Percentiles rank a stretch among this genome's conserved stretches.
Evolutionary conservation across 2,888 invertebrate species (phyloP).

Genomic region (Leptopilina syphax): DNA sequence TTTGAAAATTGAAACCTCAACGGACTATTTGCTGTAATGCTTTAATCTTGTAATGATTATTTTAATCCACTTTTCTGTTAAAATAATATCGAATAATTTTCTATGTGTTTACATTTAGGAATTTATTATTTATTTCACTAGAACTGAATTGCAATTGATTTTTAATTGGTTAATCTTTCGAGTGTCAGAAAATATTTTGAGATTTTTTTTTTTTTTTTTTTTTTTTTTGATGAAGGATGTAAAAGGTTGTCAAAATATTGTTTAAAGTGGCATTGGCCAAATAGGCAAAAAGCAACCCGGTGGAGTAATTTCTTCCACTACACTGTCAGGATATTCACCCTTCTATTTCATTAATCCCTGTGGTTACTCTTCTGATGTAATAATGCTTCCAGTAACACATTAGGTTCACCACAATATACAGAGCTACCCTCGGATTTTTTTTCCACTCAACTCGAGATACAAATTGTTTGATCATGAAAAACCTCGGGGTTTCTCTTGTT

Average conservation of each 20-base stretch:
- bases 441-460: not conserved
- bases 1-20: too few species aligned
- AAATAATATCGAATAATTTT: too few species aligned
- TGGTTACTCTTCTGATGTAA: slow-evolving; percentile 55
- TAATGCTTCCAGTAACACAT: slow-evolving; percentile 55
- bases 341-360: slow-evolving; percentile 66
- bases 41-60: too few species aligned
- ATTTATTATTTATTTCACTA: too few species aligned
- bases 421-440: slow-evolving; percentile 33
- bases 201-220: too few species aligned
- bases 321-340: slow-evolving; percentile 63
- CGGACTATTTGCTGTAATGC: too few species aligned
- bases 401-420: slow-evolving; percentile 23
- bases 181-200: too few species aligned
- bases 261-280: not conserved
- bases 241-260: not conserved
- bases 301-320: slow-evolving; percentile 9
- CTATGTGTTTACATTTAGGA: too few species aligned
- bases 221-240: too few species aligned
- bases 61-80: too few species aligned
- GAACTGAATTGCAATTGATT: too few species aligned
- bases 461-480: slow-evolving; percentile 1
- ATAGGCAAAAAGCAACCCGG: not conserved
- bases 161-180: too few species aligned
- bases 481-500: not conserved